phyloP scores from a whole-genome alignment of 2,797 vertebrate genomes.

The Lepus oiostolus region DNA sequence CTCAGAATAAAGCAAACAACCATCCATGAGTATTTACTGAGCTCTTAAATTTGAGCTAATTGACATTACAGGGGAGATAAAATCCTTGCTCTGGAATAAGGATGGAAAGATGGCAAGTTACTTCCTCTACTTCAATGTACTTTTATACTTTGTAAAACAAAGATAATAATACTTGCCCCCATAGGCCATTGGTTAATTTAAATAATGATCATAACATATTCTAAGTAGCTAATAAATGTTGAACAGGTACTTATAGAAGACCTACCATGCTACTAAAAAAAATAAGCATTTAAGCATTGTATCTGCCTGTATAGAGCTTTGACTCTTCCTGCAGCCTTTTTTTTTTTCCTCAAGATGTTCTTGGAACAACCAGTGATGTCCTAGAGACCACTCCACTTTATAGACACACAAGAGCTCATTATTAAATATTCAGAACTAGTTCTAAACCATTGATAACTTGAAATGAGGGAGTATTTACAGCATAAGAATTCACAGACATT shows the following conservation, averaged over 20 bases:
- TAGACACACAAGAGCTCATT: background rate
- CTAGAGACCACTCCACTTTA: background rate
- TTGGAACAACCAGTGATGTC: background rate
- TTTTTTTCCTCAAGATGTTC: background rate
- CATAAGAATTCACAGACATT: background rate
- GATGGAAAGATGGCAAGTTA: background rate
- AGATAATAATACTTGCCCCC: background rate
- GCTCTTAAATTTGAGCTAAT: background rate
- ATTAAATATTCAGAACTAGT: background rate
- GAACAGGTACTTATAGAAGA: background rate
- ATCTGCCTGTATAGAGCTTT: background rate
- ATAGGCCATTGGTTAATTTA: background rate
- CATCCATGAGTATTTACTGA: background rate
- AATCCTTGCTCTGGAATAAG: background rate
- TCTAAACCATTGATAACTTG: background rate
- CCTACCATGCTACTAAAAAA: background rate
- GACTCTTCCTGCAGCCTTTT: background rate
- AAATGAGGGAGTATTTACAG: conserved; percentile 5
- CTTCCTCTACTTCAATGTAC: background rate
- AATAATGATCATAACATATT: background rate
- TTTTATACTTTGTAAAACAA: background rate
- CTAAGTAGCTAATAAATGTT: background rate
- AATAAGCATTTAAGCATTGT: background rate
- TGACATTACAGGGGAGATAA: background rate
- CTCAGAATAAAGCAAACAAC: background rate